Evolutionary conservation across 2,797 vertebrate genomes (phyloP).

Genomic region (Cheirogaleus major): DNA sequence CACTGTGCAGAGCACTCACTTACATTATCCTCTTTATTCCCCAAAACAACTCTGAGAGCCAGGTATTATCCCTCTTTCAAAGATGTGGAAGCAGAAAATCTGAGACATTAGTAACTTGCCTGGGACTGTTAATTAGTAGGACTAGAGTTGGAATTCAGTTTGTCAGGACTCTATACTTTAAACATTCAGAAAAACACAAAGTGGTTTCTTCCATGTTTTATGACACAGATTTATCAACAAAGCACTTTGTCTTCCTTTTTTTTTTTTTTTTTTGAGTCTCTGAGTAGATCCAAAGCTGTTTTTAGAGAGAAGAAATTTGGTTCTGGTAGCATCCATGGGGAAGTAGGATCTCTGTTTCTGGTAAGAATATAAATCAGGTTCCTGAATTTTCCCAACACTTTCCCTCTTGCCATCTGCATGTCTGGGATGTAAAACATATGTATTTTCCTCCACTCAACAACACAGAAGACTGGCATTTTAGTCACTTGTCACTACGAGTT

Average conservation of each 20-base stretch:
- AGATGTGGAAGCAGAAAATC: not conserved
- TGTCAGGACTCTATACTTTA: not conserved
- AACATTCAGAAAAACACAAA: not conserved
- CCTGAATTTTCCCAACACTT: constrained; percentile 20
- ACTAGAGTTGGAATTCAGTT: not conserved
- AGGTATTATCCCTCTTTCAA: not conserved
- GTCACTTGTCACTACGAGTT: not conserved
- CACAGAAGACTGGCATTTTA: constrained; percentile 41
- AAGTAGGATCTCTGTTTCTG: constrained; percentile 18
- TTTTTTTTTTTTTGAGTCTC: not conserved
- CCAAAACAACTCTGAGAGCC: not conserved
- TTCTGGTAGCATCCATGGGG: not conserved
- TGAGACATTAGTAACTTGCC: not conserved
- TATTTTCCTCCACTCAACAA: not conserved
- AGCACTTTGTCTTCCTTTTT: not conserved
- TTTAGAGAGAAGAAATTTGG: not conserved
- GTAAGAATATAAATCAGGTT: constrained; percentile 25
- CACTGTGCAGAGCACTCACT: not conserved
- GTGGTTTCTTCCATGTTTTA: not conserved
- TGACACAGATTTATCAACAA: not conserved
- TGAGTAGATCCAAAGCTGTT: not conserved
- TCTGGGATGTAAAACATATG: constrained; percentile 50
- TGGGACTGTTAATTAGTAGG: not conserved
- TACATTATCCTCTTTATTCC: not conserved
- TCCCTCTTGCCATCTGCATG: constrained; percentile 14